phyloP scores from a whole-genome alignment of 2,888 invertebrate species.

The Dyspetes luteomarginatus region DNA sequence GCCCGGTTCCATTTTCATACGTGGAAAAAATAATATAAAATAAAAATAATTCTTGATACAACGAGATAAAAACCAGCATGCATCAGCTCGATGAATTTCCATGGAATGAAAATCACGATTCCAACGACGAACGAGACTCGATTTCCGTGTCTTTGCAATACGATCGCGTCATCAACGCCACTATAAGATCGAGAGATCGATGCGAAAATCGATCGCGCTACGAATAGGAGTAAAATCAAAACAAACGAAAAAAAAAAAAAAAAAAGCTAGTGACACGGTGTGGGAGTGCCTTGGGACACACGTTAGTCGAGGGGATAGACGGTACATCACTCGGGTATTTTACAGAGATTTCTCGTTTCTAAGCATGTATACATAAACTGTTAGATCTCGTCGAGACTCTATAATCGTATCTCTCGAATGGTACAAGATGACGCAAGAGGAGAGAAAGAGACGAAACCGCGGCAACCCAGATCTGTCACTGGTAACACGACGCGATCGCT shows the following conservation, averaged over 20 bases:
- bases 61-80: background rate
- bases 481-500: constrained; percentile 61
- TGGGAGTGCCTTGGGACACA: constrained; percentile 64
- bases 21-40: constrained; percentile 7
- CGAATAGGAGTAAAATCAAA: constrained; percentile 39
- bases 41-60: background rate
- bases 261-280: constrained; percentile 38
- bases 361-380: constrained; percentile 55
- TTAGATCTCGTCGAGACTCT: constrained; percentile 40
- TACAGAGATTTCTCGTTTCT: constrained; percentile 50
- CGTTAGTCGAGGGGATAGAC: constrained; percentile 34
- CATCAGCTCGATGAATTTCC: background rate
- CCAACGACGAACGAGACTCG: background rate
- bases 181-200: constrained; percentile 59
- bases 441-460: constrained; percentile 42
- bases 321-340: constrained; percentile 51
- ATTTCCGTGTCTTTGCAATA: constrained; percentile 51
- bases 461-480: constrained; percentile 80
- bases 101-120: background rate
- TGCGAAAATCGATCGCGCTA: constrained; percentile 56
- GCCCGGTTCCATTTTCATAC: constrained; percentile 25
- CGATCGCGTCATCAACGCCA: constrained; percentile 46
- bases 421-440: constrained; percentile 57
- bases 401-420: constrained; percentile 47
- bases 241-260: constrained; percentile 22